Conservation (phyloP, 2,797 vertebrate species). For the Neomorphus geoffroyi region DNA sequence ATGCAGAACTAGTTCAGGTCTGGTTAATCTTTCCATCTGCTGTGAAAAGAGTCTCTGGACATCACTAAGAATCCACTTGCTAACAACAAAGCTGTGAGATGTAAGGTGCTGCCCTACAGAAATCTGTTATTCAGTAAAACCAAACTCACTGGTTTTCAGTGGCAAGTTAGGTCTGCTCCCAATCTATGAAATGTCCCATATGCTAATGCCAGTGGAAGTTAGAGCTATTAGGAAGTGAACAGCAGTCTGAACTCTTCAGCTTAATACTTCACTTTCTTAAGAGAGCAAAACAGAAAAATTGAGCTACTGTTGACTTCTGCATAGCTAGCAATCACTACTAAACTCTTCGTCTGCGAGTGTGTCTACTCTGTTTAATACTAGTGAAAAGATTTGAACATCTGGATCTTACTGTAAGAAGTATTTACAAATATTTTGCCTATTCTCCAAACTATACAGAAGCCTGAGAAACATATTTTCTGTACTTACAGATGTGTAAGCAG, state of each 20-base stretch:
- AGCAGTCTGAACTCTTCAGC: background rate
- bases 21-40: background rate
- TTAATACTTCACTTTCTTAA: background rate
- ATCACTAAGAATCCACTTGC: background rate
- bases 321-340: background rate
- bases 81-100: background rate
- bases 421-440: background rate
- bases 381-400: background rate
- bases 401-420: background rate
- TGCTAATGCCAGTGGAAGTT: background rate
- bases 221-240: background rate
- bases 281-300: background rate
- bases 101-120: background rate
- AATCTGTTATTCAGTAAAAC: background rate
- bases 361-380: background rate
- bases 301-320: background rate
- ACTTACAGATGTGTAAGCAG: slow-evolving; percentile 96
- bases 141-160: background rate
- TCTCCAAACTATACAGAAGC: background rate
- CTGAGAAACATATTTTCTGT: background rate
- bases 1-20: background rate
- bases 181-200: background rate
- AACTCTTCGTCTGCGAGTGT: background rate
- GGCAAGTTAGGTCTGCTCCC: background rate
- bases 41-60: background rate